A percentile compares a stretch with the other conserved stretches of the same genome.
phyloP scores from a whole-genome alignment of 2,888 invertebrate species.

The Pogonocherus hispidulus region DNA sequence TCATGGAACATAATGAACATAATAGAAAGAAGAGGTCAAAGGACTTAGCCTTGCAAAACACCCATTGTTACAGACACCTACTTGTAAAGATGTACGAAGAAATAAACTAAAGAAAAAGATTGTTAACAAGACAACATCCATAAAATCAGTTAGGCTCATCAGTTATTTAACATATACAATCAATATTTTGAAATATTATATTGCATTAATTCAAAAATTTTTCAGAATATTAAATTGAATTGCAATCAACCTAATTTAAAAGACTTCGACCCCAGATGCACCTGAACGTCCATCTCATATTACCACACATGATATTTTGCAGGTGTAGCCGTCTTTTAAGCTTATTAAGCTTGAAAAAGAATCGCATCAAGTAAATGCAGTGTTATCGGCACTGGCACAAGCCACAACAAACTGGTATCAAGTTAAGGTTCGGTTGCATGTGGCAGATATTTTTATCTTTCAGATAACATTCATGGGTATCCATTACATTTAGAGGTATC shows the following conservation, averaged over 20 bases:
- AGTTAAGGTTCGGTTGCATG: constrained; percentile 28
- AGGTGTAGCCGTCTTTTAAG: constrained; percentile 1
- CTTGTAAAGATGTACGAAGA: too few relatives aligned
- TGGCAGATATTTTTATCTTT: background rate
- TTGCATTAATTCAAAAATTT: too few relatives aligned
- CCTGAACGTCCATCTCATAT: constrained; percentile 22
- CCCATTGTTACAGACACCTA: too few relatives aligned
- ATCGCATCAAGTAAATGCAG: constrained; percentile 26
- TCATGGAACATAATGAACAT: too few relatives aligned
- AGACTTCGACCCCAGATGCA: constrained; percentile 25
- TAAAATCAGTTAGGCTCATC: too few relatives aligned
- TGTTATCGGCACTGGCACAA: constrained; percentile 46
- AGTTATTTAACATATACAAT: too few relatives aligned
- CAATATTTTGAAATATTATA: too few relatives aligned
- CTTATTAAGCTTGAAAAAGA: constrained; percentile 12
- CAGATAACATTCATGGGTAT: constrained; percentile 29
- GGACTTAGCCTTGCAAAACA: too few relatives aligned
- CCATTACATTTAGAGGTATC: constrained; percentile 14
- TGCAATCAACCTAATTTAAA: constrained; percentile 13
- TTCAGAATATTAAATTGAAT: too few relatives aligned
- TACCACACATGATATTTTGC: constrained; percentile 18
- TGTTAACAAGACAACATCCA: too few relatives aligned
- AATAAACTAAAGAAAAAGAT: too few relatives aligned
- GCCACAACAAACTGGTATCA: constrained; percentile 44
- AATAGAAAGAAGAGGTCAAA: too few relatives aligned